Evolutionary conservation across 2,113 vertebrate species (phyloP).

Genomic region (Neoarius graeffei): DNA sequence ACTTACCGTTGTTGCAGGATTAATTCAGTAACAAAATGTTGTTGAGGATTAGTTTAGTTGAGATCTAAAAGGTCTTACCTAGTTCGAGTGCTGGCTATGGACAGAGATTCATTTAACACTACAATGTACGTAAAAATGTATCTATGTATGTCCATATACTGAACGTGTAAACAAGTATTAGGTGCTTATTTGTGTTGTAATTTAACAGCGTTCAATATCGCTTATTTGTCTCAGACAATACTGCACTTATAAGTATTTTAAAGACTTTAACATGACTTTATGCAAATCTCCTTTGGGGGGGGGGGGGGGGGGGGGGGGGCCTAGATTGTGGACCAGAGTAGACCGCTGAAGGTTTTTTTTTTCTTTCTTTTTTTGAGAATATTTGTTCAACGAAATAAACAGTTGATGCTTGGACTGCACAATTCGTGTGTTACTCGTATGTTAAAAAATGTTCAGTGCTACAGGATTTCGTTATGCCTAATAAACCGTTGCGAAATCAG

Average conservation of each 20-base stretch:
- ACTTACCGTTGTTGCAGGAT: not conserved
- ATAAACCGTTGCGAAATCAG: constrained; percentile 75
- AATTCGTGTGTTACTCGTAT: constrained; percentile 1
- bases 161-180: not conserved
- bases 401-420: constrained; percentile 12
- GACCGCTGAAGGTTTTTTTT: not conserved
- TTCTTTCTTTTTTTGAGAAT: not conserved
- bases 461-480: constrained; percentile 33
- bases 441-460: constrained; percentile 13
- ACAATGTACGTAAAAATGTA: not conserved
- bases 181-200: not conserved
- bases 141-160: not conserved
- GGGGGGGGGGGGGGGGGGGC: too few relatives aligned
- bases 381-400: constrained; percentile 5
- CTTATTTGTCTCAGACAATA: not conserved
- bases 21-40: not conserved
- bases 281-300: not conserved
- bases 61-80: not conserved
- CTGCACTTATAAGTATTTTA: constrained; percentile 3
- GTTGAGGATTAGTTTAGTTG: not conserved
- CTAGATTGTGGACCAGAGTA: not conserved
- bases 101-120: not conserved
- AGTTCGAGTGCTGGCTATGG: not conserved
- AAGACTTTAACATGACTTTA: not conserved
- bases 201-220: constrained; percentile 6